Evolutionary conservation across 2,888 invertebrate species (phyloP), one percentile per base, ranked within the genome.

Genomic region (Drosophila falleni): DNA sequence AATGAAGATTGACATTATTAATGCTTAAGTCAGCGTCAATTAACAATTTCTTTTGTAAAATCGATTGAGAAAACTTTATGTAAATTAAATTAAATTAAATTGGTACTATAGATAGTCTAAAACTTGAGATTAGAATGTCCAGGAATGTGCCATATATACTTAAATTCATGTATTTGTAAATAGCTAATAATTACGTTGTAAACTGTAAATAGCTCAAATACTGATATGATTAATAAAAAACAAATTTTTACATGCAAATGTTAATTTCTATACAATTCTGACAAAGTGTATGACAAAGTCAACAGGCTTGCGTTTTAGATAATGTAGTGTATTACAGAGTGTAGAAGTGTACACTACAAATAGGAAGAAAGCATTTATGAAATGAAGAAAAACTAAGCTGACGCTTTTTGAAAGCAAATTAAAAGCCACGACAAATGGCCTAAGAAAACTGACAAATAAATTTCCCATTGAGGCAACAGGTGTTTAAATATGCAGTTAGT

Each of bases 401-500:
- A 56, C 41, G 33, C 16, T n/a, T 46, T 85, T 77, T 72, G 78
- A 89, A 89, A 70, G 78, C 72, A 87, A 89, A 89, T 87, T 87
- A 84, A 84, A 84, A 81, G 85, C 73, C 61, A 73, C 89, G 87
- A 89, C 87, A 84, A 84, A 84, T 84, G 85, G 72, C 53, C 55
- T 31, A 71, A 73, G 53, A 84, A 54, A 78, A 71, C 73, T 78
- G 87, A 84, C 77, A 88, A 69, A 84, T 85, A 85, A 85, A 87
- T 80, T 78, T 73, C 9, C 47, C 64, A 77, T 77, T 77, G 78
- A 49, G 78, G 77, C 81, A 87, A 81, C 85, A 85, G 78, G 80
- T 84, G 83, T 60, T 65, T 71, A 42, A 62, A 41, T 54, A 64
- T 64, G 35, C 63, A 64, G 63, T 58, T 33, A 41, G 63, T 49